phyloP scores from a whole-genome alignment of 2,888 invertebrate genomes.

The Helicoverpa assulta region DNA sequence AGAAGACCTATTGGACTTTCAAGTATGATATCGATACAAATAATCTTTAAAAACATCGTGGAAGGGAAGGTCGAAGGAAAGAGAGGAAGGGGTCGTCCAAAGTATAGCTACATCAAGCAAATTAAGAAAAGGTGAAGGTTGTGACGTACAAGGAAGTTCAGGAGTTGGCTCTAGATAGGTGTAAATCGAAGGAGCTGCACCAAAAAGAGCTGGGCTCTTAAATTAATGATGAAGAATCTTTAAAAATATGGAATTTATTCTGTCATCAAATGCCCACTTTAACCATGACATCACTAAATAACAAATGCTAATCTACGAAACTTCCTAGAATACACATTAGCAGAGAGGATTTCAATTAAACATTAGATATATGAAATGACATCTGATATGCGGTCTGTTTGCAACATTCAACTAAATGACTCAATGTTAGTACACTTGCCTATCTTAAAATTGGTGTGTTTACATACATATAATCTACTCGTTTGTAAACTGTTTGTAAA shows the following conservation, averaged over 20 bases:
- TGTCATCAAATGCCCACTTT: not conserved
- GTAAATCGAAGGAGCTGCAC: too few species aligned
- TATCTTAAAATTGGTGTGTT: constrained; percentile 24
- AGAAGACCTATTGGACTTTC: too few species aligned
- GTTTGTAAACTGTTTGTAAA: constrained; percentile 30
- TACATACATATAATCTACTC: constrained; percentile 12
- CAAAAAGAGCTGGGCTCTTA: too few species aligned
- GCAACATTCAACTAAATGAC: constrained; percentile 40
- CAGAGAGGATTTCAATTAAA: constrained; percentile 16
- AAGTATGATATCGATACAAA: too few species aligned
- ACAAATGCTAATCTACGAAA: not conserved
- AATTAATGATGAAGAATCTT: too few species aligned
- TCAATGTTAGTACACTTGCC: constrained; percentile 30
- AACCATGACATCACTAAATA: not conserved
- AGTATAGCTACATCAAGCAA: too few species aligned
- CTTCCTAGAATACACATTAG: constrained; percentile 27
- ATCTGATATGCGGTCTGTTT: constrained; percentile 33
- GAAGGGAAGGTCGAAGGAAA: too few species aligned
- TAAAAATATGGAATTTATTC: not conserved
- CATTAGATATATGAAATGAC: constrained; percentile 22
- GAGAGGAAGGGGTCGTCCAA: too few species aligned
- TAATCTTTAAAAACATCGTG: not conserved
- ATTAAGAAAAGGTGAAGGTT: too few species aligned
- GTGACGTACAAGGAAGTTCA: too few species aligned
- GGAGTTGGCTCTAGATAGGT: too few species aligned